Conservation (phyloP, 2,888 invertebrate species). For the Hirtodrosophila duncani region DNA sequence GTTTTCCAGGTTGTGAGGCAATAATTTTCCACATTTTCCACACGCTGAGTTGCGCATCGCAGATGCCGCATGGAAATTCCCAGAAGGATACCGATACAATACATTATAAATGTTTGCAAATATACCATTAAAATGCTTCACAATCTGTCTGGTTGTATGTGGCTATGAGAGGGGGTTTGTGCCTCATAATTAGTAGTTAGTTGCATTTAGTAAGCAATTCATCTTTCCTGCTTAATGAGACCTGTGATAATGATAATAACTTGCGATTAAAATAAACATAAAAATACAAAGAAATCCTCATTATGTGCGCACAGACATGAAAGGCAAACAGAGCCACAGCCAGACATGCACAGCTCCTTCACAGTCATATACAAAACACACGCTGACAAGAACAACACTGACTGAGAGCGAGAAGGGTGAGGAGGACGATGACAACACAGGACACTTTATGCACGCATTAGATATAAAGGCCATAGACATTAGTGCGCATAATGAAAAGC, state of each 20-base stretch:
- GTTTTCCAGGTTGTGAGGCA: constrained; percentile 31
- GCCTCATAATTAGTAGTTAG: constrained; percentile 38
- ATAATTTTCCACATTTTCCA: constrained; percentile 26
- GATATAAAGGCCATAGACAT: constrained; percentile 57
- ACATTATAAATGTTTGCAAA: constrained; percentile 33
- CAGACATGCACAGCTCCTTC: no score
- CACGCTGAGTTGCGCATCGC: no score
- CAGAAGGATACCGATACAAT: constrained; percentile 32
- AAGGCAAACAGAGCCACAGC: no score
- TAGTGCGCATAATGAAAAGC: constrained; percentile 55
- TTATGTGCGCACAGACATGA: constrained; percentile 39
- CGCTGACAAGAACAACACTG: constrained; percentile 16
- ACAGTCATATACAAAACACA: no score
- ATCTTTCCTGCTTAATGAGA: constrained; percentile 40
- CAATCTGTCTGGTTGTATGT: no score
- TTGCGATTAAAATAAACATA: no score
- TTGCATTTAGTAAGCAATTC: constrained; percentile 30
- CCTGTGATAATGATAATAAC: no score
- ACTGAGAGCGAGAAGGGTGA: constrained; percentile 20
- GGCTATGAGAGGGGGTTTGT: no score
- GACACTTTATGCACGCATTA: constrained; percentile 47
- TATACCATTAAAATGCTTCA: constrained; percentile 21
- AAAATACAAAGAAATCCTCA: constrained; percentile 38
- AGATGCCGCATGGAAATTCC: no score
- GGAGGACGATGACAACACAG: no score